phyloP scores from a whole-genome alignment of 2,113 vertebrate genomes.

The Eurystomus gularis region DNA sequence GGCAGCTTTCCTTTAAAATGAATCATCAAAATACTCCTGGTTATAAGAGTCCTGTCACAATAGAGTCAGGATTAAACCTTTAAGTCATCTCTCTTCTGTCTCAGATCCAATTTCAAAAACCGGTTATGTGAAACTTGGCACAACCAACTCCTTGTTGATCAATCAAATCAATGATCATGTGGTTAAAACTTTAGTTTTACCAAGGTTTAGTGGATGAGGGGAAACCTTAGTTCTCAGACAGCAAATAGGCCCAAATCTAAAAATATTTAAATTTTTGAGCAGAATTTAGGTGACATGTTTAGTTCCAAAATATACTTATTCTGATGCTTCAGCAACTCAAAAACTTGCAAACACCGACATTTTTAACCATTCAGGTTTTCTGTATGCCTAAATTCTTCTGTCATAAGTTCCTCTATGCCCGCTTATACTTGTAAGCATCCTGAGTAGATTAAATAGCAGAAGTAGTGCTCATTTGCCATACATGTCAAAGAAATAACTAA shows the following conservation, averaged over 20 bases:
- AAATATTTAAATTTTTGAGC: neutral
- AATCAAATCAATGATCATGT: neutral
- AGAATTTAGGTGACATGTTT: neutral
- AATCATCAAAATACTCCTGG: neutral
- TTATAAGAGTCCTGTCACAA: neutral
- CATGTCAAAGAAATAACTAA: neutral
- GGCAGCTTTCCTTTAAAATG: neutral
- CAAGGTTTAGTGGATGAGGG: neutral
- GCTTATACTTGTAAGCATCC: neutral
- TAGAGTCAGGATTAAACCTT: neutral
- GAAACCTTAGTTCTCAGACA: neutral
- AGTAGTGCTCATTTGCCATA: neutral
- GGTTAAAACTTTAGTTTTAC: neutral
- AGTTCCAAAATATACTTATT: neutral
- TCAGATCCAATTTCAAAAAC: neutral
- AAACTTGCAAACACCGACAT: neutral
- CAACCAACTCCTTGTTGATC: neutral
- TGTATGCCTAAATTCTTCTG: neutral
- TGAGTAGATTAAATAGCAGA: neutral
- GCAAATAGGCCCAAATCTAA: neutral
- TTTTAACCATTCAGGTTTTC: neutral
- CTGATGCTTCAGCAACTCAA: neutral
- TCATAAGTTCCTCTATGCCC: neutral
- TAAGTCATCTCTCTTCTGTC: neutral
- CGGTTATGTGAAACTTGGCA: rapidly evolving